These are phyloP conservation scores for Passerina amoena DNA, from an alignment of 2,113 vertebrate species.

Conservation along the genomic window DNA sequence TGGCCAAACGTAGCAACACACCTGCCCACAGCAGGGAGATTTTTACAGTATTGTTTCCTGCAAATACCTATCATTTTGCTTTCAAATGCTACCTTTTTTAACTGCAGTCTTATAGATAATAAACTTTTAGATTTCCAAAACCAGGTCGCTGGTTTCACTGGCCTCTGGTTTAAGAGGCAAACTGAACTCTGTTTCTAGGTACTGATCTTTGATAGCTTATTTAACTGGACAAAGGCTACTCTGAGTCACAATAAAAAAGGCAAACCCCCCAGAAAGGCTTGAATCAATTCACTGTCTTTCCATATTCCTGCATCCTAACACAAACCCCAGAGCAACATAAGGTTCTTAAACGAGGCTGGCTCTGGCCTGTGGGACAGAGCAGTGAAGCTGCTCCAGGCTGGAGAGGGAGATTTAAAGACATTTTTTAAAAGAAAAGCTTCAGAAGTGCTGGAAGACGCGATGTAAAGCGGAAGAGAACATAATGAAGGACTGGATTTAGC, in stretches of 20 bases:
- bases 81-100: not conserved
- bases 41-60: not conserved
- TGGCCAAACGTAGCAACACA: not conserved
- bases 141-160: constrained; percentile 44
- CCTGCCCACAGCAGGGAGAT: not conserved
- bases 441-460: not conserved
- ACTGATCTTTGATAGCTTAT: not conserved
- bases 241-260: not conserved
- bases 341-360: not conserved
- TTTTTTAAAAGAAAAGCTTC: not conserved
- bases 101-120: not conserved
- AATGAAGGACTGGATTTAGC: constrained; percentile 6
- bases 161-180: constrained; percentile 32
- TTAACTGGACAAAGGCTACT: not conserved
- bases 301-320: not conserved
- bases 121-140: constrained; percentile 54
- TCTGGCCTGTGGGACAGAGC: not conserved
- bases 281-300: not conserved
- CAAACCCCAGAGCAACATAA: not conserved
- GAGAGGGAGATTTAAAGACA: not conserved
- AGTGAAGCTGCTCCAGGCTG: not conserved
- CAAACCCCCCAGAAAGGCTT: not conserved
- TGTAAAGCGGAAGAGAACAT: not conserved
- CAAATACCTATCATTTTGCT: not conserved
- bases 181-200: constrained; percentile 41